Evolutionary conservation across 2,888 invertebrate species (phyloP), one percentile per base, ranked within the genome.

Genomic region (Cotesia congregata): DNA sequence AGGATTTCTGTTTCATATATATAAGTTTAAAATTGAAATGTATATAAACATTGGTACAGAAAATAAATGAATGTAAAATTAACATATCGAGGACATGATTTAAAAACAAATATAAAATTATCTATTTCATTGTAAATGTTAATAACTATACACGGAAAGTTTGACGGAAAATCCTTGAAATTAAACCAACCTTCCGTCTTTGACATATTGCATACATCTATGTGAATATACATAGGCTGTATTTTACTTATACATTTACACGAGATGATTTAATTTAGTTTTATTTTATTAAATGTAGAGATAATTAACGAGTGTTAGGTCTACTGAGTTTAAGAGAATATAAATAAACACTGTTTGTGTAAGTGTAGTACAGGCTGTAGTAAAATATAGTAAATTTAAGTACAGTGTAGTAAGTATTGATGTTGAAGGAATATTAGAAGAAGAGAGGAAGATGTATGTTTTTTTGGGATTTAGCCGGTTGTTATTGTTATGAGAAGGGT

Each of bases 31-130:
- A 50, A 12, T 12, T 12, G 3, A 50, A 50, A 4, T 50, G 12
- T 50, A 50, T 50, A 50, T 50, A 50, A 50, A 50, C 50, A 50
- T 7, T 50, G 12, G 50, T 12, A 7, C 12, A 50, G 50, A 50
- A 50, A 50, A 20, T 41, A 20, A 72, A 77, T 77, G 60, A 78
- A 78, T 78, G 80, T 80, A 77, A 80, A 78, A 59, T 65, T 62
- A 60, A 59, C 78, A 72, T 78, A 75, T 60, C 38, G 69, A 73
- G 60, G 67, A 71, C 75, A 74, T 60, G 75, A 67, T 38, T 15
- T 69, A 15, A 6, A 15, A 17, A 41, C 40, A 17, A 17, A 17
- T 50, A 17, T 41, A 69, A 7, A 17, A 17, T 15, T 41, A n/a
- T 40, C n/a, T 38, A 39, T 38, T n/a, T 67, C 12, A n/a, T 20